Evolutionary conservation across 2,888 invertebrate species (phyloP), one percentile per base, ranked within the genome.

Genomic region (Watsonalla binaria): DNA sequence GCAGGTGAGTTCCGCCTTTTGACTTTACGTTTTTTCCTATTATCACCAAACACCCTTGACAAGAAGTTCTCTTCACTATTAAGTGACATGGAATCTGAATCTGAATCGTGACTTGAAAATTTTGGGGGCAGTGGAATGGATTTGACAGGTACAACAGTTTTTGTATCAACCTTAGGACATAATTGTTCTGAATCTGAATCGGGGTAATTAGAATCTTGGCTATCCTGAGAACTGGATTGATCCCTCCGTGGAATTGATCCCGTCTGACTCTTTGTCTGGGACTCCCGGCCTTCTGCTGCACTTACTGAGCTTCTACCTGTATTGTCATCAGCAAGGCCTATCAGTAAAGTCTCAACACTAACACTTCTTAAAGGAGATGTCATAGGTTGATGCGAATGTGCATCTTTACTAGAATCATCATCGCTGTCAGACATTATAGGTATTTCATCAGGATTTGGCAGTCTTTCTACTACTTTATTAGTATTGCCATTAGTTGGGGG

Each of bases 371-470:
- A 65, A 39, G 62, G 61, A 46, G 63, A 56, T 34, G 57, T 8
- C 52, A 64, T 49, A 50, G 66, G 54, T 42, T 67, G 72, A 51
- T 59, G 59, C 39, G 54, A 51, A 45, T 72, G 65, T 52, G 56
- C 65, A 56, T 68, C 68, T 45, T 57, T 52, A 58, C 54, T 54
- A 2, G 24, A 8, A 46, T 82, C 83, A 53, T 78, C 76, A 46
- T 87, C 88, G 75, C 78, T 82, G 5, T 85, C 86, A 54, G 81
- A 82, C 58, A 66, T 53, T 50, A 87, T 68, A 9, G 65, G 65
- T 63, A 88, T 86, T 74, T 90, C 90, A 66, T 90, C 90, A 49
- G 90, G 90, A 62, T 90, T 90, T 46, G 78, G 75, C 35, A 79
- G 53, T 57, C 67, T 79, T 55, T 67, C 60, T 42, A 67, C 56